These are phyloP conservation scores for Rhingia campestris DNA, from an alignment of 2,888 invertebrate genomes.

Conservation along the genomic window DNA sequence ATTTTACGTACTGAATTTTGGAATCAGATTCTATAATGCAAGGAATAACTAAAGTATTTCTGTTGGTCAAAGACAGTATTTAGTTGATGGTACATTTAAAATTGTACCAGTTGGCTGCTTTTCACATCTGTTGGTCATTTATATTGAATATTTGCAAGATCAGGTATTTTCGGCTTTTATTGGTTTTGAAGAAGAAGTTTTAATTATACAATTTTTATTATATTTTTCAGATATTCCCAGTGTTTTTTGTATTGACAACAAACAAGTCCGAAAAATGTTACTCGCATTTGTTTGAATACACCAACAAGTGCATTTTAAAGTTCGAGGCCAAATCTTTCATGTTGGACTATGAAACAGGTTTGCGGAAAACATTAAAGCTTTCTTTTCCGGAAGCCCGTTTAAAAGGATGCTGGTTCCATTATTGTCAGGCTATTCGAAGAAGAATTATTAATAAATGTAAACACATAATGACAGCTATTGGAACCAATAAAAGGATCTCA, in stretches of 20 bases:
- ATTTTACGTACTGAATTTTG: constrained; percentile 1
- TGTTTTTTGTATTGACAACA: constrained; percentile 1
- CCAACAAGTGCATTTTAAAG: too few species aligned
- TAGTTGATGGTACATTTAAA: background rate
- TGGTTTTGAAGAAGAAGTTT: background rate
- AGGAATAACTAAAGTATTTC: constrained; percentile 1
- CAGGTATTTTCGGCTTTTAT: background rate
- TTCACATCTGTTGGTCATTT: background rate
- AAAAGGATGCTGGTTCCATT: constrained; percentile 3
- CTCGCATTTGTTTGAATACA: background rate
- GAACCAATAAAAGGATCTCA: background rate
- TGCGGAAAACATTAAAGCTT: constrained; percentile 1
- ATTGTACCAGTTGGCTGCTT: constrained; percentile 5
- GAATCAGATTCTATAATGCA: constrained; percentile 2
- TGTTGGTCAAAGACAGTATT: background rate
- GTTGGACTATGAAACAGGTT: background rate
- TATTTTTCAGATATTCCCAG: background rate
- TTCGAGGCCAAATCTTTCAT: too few species aligned
- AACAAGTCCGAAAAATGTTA: background rate
- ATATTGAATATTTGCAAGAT: constrained; percentile 2
- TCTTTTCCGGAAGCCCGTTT: too few species aligned
- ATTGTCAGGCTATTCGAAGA: constrained; percentile 3
- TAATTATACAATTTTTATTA: background rate
- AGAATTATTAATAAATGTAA: background rate
- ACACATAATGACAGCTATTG: constrained; percentile 3